Evolutionary conservation across 2,113 vertebrate species (phyloP).

Genomic region (Mastomys coucha): DNA sequence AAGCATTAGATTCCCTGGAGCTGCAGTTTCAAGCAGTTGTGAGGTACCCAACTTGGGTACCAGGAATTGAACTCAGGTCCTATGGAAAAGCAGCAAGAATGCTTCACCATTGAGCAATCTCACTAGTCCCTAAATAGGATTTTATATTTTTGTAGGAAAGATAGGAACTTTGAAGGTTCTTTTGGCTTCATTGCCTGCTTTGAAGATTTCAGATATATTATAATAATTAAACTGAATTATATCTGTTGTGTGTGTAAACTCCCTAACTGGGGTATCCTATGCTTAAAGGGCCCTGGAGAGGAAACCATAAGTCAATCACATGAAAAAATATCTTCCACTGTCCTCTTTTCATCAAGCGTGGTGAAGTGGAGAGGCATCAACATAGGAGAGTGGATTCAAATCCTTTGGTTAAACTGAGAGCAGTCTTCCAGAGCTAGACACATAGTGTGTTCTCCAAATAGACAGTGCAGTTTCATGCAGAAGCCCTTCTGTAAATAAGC

Average conservation of each 20-base stretch:
- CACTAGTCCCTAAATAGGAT: neutral
- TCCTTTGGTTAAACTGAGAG: constrained; percentile 63
- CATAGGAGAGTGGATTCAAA: constrained; percentile 11
- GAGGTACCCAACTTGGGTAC: neutral
- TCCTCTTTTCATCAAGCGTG: constrained; percentile 26
- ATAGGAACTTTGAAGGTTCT: neutral
- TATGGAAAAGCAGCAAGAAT: neutral
- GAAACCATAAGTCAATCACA: constrained; percentile 1
- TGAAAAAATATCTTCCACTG: neutral
- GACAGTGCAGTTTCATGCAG: neutral
- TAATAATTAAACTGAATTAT: constrained; percentile 2
- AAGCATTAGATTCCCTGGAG: neutral
- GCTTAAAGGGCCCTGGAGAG: neutral
- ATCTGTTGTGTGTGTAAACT: neutral
- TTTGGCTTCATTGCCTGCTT: neutral
- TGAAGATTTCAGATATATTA: neutral
- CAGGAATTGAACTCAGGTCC: neutral
- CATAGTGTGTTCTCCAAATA: neutral
- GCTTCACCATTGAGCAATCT: neutral
- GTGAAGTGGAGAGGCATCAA: constrained; percentile 33
- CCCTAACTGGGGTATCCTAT: neutral
- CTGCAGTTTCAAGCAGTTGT: neutral
- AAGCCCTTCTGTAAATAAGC: constrained; percentile 71
- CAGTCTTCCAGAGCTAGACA: constrained; percentile 19
- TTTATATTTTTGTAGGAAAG: neutral